These are phyloP conservation scores for Ochropacha duplaris DNA, from an alignment of 2,888 invertebrate genomes.

Conservation along the genomic window DNA sequence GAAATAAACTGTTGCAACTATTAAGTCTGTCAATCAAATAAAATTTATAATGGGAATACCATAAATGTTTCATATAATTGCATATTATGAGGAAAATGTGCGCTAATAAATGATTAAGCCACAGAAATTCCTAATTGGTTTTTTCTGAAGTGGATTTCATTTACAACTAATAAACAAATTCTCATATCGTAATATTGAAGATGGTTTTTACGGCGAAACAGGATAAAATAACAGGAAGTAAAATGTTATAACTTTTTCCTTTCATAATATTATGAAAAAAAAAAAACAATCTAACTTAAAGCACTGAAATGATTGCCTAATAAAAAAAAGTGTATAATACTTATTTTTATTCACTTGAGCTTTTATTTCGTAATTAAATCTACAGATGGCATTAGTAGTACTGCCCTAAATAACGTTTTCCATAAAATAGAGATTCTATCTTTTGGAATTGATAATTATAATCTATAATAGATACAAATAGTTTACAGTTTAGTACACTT, in stretches of 20 bases:
- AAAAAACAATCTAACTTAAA: too few relatives aligned
- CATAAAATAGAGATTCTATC: too few relatives aligned
- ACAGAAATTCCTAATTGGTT: constrained; percentile 1
- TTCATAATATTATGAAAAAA: too few relatives aligned
- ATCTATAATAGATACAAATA: too few relatives aligned
- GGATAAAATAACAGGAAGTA: too few relatives aligned
- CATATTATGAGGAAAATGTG: not conserved
- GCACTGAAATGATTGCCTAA: too few relatives aligned
- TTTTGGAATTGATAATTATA: not conserved
- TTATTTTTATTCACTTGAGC: too few relatives aligned
- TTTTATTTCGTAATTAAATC: not conserved
- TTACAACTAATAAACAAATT: not conserved
- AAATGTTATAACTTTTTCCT: too few relatives aligned
- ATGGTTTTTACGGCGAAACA: not conserved
- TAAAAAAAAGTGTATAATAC: too few relatives aligned
- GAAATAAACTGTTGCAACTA: not conserved
- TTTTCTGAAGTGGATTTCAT: not conserved
- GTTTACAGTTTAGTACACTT: too few relatives aligned
- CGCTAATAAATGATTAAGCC: not conserved
- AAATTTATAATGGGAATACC: constrained; percentile 1
- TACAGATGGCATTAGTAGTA: constrained; percentile 20
- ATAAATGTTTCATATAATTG: constrained; percentile 1
- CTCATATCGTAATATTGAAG: not conserved
- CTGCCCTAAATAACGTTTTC: constrained; percentile 9
- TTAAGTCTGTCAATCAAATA: not conserved